Evolutionary conservation across 2,888 invertebrate genomes (phyloP).

Genomic region (Ellobium chinense): DNA sequence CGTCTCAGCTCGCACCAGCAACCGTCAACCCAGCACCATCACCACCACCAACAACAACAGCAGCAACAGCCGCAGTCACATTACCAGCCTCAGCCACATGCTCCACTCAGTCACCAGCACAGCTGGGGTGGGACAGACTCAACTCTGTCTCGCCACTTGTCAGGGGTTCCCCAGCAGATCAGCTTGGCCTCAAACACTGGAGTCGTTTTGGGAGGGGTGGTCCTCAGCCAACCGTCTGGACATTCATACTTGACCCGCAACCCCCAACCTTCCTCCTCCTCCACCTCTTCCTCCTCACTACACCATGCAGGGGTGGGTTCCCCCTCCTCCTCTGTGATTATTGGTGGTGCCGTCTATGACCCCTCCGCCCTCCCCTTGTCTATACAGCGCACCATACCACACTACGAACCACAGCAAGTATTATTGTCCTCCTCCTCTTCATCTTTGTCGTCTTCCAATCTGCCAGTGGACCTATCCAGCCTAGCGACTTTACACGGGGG

Average conservation of each 20-base stretch:
- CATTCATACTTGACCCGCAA: slow-evolving; percentile 33
- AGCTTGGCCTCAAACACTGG: slow-evolving; percentile 20
- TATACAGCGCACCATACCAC: neutral
- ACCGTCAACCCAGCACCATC: slow-evolving; percentile 45
- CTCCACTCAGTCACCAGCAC: slow-evolving; percentile 61
- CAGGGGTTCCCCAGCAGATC: neutral
- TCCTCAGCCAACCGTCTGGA: slow-evolving; percentile 35
- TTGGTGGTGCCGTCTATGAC: slow-evolving; percentile 36
- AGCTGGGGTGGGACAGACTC: slow-evolving; percentile 5
- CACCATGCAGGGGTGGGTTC: slow-evolving; percentile 20
- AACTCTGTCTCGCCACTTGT: slow-evolving; percentile 13
- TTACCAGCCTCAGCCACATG: slow-evolving; percentile 56
- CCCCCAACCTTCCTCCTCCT: slow-evolving; percentile 34
- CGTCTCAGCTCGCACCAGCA: slow-evolving; percentile 1
- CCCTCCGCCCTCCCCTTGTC: slow-evolving; percentile 15
- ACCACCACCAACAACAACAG: slow-evolving; percentile 60
- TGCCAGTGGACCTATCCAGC: slow-evolving; percentile 46
- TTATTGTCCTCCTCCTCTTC: slow-evolving; percentile 43
- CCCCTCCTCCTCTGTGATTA: slow-evolving; percentile 25
- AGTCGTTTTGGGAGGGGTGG: slow-evolving; percentile 27
- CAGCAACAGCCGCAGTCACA: slow-evolving; percentile 47
- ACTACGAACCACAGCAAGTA: slow-evolving; percentile 38
- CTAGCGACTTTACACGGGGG: slow-evolving; percentile 10
- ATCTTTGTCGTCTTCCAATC: slow-evolving; percentile 37
- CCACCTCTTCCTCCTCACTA: slow-evolving; percentile 48